Evolutionary conservation across 2,113 vertebrate species (phyloP), one percentile per base, ranked within the genome.

Genomic region (Salvelinus sp.): DNA sequence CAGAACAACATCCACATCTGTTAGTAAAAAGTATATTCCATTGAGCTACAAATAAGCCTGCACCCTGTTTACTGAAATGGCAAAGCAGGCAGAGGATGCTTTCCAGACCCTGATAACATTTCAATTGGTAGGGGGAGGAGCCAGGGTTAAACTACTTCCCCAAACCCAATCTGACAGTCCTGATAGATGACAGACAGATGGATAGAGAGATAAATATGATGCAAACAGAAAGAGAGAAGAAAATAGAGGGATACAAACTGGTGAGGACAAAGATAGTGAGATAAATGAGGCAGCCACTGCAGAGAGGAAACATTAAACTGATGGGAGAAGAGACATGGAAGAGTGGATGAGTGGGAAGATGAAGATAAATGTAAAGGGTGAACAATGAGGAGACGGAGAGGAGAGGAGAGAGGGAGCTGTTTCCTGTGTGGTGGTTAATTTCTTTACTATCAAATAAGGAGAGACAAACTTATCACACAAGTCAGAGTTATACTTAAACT

Each of bases 291-390:
- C 25, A 63, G 63, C 18, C 16, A 9, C n/a, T 38, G 20, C 73
- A 50, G 50, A 70, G 69, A 69, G 85, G 66, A 71, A 74, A 84
- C 82, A 88, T 79, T 73, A 85, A 88, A 82, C 38, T 38, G 67
- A 72, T 47, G 79, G 60, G 77, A 28, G 60, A 63, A 76, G 62
- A 79, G 60, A 79, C 63, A 60, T 38, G 23, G 22, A 25, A 28
- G 69, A 75, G 76, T 71, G 69, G 68, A 80, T 79, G 71, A 57
- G 69, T 38, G 73, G 76, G 66, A 81, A 78, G 72, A 60, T 44
- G n/a, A 65, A 65, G 63, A 65, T 65, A 65, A 65, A 65, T 65
- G 63, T 65, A n/a, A 65, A 10, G 6, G 25, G 25, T 23, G 63
- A 60, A 60, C 58, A 73, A 28, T 22, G 18, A 74, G 75, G 18